phyloP scores from a whole-genome alignment of 2,888 invertebrate species.

The Cantharis lateralis region DNA sequence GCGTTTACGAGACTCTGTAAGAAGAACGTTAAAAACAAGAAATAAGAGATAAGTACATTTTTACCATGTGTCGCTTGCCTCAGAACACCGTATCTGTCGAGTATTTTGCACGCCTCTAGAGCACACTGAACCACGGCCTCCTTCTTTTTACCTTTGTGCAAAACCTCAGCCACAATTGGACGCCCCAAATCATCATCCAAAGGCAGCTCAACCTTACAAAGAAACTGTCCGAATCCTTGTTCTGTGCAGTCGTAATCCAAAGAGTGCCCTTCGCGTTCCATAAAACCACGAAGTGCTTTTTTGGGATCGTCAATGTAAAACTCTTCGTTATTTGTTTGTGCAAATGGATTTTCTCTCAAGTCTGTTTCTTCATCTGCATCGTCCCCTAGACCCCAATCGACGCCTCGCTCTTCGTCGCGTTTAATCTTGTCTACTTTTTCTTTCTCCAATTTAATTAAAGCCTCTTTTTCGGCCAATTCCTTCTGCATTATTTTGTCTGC shows the following conservation, averaged over 20 bases:
- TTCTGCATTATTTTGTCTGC: slow-evolving; percentile 47
- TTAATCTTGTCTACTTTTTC: slow-evolving; percentile 60
- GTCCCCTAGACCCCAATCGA: slow-evolving; percentile 93
- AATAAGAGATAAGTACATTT: slow-evolving; percentile 19
- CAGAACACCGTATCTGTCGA: slow-evolving; percentile 86
- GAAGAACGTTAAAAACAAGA: not conserved
- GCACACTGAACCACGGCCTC: slow-evolving; percentile 93
- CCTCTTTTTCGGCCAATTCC: slow-evolving; percentile 56
- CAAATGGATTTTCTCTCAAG: slow-evolving; percentile 81
- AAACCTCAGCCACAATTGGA: slow-evolving; percentile 81
- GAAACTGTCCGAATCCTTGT: slow-evolving; percentile 81
- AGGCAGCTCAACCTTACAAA: slow-evolving; percentile 83
- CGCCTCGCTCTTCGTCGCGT: slow-evolving; percentile 69
- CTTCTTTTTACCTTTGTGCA: slow-evolving; percentile 91
- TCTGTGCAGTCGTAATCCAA: slow-evolving; percentile 87
- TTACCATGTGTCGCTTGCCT: slow-evolving; percentile 85
- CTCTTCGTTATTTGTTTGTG: slow-evolving; percentile 82
- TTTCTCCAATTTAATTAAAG: slow-evolving; percentile 57
- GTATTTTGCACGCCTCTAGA: slow-evolving; percentile 88
- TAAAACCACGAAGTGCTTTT: slow-evolving; percentile 90
- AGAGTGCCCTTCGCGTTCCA: slow-evolving; percentile 89
- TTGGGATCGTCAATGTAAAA: slow-evolving; percentile 93
- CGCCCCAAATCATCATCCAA: slow-evolving; percentile 77
- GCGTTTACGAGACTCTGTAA: slow-evolving; percentile 77
- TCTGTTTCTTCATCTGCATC: slow-evolving; percentile 88